These are phyloP conservation scores for Cheilosia vulpina DNA, from an alignment of 2,888 invertebrate genomes.

Conservation along the genomic window DNA sequence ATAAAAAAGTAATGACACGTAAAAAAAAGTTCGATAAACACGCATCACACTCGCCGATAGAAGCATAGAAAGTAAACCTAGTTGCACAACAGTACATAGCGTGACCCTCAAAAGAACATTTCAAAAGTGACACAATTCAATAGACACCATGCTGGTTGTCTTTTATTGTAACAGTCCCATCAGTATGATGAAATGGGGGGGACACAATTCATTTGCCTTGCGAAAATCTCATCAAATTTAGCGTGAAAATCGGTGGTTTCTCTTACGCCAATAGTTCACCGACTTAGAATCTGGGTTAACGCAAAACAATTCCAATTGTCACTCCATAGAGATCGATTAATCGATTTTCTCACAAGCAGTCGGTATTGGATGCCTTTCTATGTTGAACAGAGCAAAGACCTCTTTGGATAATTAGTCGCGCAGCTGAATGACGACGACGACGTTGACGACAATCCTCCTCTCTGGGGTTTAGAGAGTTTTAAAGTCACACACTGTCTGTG, in stretches of 20 bases:
- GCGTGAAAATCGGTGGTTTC: constrained; percentile 33
- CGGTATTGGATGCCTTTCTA: constrained; percentile 34
- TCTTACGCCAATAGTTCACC: constrained; percentile 42
- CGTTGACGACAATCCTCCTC: constrained; percentile 56
- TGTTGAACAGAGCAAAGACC: constrained; percentile 64
- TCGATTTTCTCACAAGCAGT: constrained; percentile 66
- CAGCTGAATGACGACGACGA: constrained; percentile 54
- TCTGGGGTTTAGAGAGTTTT: constrained; percentile 68
- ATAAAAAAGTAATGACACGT: constrained; percentile 50
- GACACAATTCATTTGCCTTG: constrained; percentile 23
- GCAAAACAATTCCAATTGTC: constrained; percentile 71
- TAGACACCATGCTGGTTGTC: constrained; percentile 28
- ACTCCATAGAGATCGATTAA: constrained; percentile 65
- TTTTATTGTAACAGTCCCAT: constrained; percentile 5
- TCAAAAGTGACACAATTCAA: constrained; percentile 47
- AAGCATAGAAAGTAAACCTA: constrained; percentile 41
- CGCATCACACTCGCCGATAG: constrained; percentile 27
- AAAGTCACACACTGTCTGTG: constrained; percentile 32
- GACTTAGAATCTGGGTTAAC: constrained; percentile 48
- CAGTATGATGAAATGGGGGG: constrained; percentile 10
- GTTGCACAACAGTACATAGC: constrained; percentile 9
- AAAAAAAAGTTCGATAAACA: constrained; percentile 38
- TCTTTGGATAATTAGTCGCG: constrained; percentile 71
- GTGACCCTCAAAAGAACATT: constrained; percentile 48
- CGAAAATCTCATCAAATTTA: constrained; percentile 54